These are phyloP conservation scores for Heteronetta atricapilla DNA, from an alignment of 2,113 vertebrate genomes.

Conservation along the genomic window DNA sequence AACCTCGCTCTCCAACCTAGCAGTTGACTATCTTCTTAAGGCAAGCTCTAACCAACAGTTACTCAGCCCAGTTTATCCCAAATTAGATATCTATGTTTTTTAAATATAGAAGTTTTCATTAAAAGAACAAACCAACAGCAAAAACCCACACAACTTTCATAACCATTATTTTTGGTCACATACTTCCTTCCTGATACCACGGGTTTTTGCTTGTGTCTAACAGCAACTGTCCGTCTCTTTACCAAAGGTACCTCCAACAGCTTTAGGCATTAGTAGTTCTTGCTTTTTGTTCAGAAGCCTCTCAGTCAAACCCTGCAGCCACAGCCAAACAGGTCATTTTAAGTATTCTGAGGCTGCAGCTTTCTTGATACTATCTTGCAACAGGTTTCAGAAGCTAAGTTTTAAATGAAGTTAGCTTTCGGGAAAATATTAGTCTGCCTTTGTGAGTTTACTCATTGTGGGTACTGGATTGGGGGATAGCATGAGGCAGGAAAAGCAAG, in stretches of 20 bases:
- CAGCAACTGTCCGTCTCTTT: background rate
- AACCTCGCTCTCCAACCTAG: background rate
- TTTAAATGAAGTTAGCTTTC: background rate
- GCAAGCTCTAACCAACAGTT: background rate
- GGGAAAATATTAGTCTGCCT: background rate
- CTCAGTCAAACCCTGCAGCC: background rate
- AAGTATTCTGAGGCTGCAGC: background rate
- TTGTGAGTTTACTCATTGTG: background rate
- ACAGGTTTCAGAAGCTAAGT: background rate
- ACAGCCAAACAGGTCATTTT: background rate
- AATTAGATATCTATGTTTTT: background rate
- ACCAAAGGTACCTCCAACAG: background rate
- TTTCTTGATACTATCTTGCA: background rate
- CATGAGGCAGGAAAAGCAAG: background rate
- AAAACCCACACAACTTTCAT: background rate
- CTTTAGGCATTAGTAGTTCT: background rate
- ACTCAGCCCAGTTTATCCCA: background rate
- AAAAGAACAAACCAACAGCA: background rate
- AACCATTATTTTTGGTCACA: background rate
- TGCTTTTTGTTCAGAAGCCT: background rate
- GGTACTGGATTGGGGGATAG: background rate
- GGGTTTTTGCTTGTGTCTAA: background rate
- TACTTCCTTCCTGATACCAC: background rate
- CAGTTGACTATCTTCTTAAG: background rate
- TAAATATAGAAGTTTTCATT: background rate